These are phyloP conservation scores for Bos javanicus DNA, from an alignment of 2,113 vertebrate species.

Conservation along the genomic window DNA sequence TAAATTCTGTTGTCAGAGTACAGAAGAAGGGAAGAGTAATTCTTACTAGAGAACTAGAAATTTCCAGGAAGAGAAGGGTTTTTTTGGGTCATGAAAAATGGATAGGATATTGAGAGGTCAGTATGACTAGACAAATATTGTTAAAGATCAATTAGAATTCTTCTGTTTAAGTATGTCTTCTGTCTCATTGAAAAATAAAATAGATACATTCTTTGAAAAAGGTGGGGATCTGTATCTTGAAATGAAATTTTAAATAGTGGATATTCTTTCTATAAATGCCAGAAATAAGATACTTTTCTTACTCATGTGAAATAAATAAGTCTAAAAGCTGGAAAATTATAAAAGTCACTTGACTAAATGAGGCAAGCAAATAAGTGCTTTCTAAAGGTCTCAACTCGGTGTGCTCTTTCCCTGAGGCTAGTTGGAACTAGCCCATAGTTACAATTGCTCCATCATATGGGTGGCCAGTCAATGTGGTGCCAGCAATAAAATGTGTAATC, in stretches of 20 bases:
- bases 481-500: constrained; percentile 2
- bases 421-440: constrained; percentile 49
- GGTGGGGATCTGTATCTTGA: background rate
- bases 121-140: background rate
- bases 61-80: background rate
- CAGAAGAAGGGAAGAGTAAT: background rate
- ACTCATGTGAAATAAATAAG: constrained; percentile 57
- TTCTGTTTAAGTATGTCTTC: background rate
- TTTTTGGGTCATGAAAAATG: background rate
- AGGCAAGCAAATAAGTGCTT: constrained; percentile 38
- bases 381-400: constrained; percentile 41
- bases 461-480: background rate
- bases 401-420: constrained; percentile 28
- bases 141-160: background rate
- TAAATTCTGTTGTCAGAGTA: background rate
- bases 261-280: constrained; percentile 23
- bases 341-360: constrained; percentile 58
- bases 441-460: constrained; percentile 42
- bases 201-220: background rate
- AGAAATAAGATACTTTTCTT: constrained; percentile 37
- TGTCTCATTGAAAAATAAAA: background rate
- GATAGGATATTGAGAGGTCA: background rate
- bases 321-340: constrained; percentile 51
- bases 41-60: background rate
- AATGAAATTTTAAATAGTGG: background rate